Evolutionary conservation across 2,113 vertebrate genomes (phyloP), one percentile per base, ranked within the genome.

Genomic region (Cryptomyrus ogoouensis): DNA sequence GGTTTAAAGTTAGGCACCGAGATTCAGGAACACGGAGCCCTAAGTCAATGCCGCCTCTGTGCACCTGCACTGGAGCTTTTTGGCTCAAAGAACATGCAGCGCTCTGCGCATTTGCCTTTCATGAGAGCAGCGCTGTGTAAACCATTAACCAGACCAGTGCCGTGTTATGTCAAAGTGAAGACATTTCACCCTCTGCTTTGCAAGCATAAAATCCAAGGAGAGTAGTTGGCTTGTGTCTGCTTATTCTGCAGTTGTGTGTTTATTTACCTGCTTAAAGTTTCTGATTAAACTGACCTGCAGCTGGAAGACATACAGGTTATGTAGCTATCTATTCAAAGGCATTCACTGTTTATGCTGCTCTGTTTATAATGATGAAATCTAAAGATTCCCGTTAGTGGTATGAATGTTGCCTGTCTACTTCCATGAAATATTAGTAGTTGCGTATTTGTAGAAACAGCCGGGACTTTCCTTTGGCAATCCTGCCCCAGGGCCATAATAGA

Each of bases 81-180:
- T 89, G 31, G n/a, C 77, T 24, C 27, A 35, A 84, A 12, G 77
- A 46, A 84, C 42, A 46, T 47, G 39, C 77, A 58, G 8, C 49
- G 8, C 35, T 56, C 19, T 15, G 70, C 47, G 31, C 66, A 49
- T 89, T 74, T 89, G 46, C 24, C 50, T 56, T 89, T 49, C 50
- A 62, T 62, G 17, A 84, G 77, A 84, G 49, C 21, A n/a, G 77
- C 24, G 21, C 21, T n/a, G 9, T 58, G 39, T 89, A 17, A 89
- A 85, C 31, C 80, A 89, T 85, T 89, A 62, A 84, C 89, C 52
- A 62, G 80, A 52, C n/a, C 21, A 44, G 42, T 62, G 15, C 19
- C 39, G 15, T 84, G n/a, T 52, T 42, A 13, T 27, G 12, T 50
- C 21, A 53, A 84, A n/a, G 39, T 84, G 77, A 62, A 58, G 49